phyloP scores from a whole-genome alignment of 2,113 vertebrate species.

The Bubo scandiacus region DNA sequence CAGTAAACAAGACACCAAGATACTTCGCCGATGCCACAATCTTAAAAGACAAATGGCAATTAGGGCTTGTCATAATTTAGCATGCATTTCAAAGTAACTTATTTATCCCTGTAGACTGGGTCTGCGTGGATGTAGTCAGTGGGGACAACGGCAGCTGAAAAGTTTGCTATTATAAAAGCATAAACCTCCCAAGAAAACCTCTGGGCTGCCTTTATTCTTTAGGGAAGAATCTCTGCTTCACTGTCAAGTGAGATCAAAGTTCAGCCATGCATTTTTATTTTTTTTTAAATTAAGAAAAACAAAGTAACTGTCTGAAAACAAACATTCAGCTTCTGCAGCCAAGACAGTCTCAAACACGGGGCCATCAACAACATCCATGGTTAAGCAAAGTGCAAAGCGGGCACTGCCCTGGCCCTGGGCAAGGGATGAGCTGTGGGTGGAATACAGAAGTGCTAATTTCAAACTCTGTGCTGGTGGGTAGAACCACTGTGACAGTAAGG shows the following conservation, averaged over 20 bases:
- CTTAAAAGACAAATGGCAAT: conserved; percentile 75
- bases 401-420: background rate
- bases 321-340: background rate
- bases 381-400: background rate
- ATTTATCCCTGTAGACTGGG: background rate
- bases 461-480: background rate
- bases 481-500: background rate
- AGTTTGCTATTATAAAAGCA: background rate
- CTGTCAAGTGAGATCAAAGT: background rate
- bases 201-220: background rate
- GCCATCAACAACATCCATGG: background rate
- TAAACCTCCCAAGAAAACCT: background rate
- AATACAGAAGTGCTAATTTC: background rate
- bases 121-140: background rate
- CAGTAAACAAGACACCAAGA: conserved; percentile 80
- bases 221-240: background rate
- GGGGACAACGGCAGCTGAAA: background rate
- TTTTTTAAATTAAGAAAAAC: background rate
- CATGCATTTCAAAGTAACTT: background rate
- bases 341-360: background rate
- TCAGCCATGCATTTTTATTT: background rate
- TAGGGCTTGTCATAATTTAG: background rate
- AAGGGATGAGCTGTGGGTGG: background rate
- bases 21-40: conserved; percentile 86
- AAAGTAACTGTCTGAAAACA: background rate